Evolutionary conservation across 2,113 vertebrate genomes (phyloP).

Genomic region (Zosterops hypoxanthus): DNA sequence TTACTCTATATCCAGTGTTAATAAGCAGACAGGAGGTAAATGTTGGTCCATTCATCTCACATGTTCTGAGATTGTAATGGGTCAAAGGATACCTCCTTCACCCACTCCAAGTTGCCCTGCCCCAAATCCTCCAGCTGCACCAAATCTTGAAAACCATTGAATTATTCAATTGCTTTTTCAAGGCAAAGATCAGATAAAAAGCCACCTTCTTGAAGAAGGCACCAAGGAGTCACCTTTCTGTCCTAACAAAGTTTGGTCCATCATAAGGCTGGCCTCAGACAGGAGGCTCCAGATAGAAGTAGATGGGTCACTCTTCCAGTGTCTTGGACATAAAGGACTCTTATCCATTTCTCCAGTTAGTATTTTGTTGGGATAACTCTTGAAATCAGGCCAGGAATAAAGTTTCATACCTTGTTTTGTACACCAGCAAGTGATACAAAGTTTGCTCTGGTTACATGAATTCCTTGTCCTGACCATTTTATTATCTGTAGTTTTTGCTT

Average conservation of each 20-base stretch:
- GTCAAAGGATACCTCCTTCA: not conserved
- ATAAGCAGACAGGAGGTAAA: not conserved
- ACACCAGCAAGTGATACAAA: accelerated
- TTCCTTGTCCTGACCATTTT: not conserved
- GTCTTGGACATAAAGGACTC: not conserved
- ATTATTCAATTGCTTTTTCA: not conserved
- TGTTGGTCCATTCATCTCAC: not conserved
- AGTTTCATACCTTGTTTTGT: not conserved
- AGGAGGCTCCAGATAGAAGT: not conserved
- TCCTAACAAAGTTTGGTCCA: not conserved
- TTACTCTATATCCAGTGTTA: not conserved
- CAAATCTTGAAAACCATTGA: not conserved
- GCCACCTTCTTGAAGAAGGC: not conserved
- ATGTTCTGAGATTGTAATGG: not conserved
- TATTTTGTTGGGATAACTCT: not conserved
- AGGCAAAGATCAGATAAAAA: not conserved
- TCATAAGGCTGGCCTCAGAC: not conserved
- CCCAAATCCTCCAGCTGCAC: not conserved
- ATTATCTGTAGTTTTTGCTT: not conserved
- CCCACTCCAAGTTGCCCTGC: accelerated
- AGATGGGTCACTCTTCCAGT: not conserved
- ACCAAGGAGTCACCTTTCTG: not conserved
- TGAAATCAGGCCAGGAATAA: not conserved
- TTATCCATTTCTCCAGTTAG: not conserved
- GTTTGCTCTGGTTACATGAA: not conserved